Percentiles rank a stretch among this genome's conserved stretches.
Evolutionary conservation across 53 echinoderm and acorn worm species (phyloP).

Genomic region (Temnopleurus reevesii): DNA sequence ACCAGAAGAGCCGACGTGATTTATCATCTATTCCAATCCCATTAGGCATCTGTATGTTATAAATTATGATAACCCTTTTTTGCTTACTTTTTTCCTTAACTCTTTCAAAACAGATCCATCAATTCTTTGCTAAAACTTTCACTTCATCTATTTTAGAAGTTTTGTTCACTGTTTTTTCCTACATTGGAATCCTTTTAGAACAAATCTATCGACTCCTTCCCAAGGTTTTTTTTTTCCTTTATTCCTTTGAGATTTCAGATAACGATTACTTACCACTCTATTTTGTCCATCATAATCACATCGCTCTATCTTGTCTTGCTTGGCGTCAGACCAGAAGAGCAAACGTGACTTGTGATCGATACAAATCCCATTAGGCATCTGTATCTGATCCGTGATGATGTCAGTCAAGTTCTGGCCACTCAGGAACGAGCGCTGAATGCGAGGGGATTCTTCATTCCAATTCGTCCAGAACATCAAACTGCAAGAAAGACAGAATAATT

Average conservation of each 20-base stretch:
- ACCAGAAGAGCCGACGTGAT: constrained; percentile 86
- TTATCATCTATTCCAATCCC: constrained; percentile 73
- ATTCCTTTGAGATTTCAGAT: too few relatives aligned
- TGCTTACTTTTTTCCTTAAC: too few relatives aligned
- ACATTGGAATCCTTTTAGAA: too few relatives aligned
- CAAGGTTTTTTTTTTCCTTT: too few relatives aligned
- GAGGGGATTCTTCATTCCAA: constrained; percentile 84
- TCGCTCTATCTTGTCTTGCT: constrained; percentile 96
- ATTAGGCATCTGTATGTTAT: constrained; percentile 92
- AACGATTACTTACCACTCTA: constrained; percentile 82
- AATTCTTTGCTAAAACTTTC: too few relatives aligned
- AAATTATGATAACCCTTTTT: too few relatives aligned
- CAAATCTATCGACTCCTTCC: too few relatives aligned
- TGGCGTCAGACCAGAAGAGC: constrained; percentile 96
- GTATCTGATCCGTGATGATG: constrained; percentile 79
- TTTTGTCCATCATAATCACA: constrained; percentile 71
- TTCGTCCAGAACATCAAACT: constrained; percentile 95
- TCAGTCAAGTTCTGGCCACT: constrained; percentile 57
- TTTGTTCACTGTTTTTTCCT: too few relatives aligned
- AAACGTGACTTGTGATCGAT: constrained; percentile 70
- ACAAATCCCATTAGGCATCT: constrained; percentile 84
- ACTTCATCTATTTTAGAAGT: too few relatives aligned
- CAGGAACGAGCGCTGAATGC: constrained; percentile 71
- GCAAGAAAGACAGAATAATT: constrained; percentile 21
- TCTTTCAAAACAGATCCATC: too few relatives aligned